These are phyloP conservation scores for Melieria crassipennis DNA, from an alignment of 2,888 invertebrate species.

Conservation along the genomic window DNA sequence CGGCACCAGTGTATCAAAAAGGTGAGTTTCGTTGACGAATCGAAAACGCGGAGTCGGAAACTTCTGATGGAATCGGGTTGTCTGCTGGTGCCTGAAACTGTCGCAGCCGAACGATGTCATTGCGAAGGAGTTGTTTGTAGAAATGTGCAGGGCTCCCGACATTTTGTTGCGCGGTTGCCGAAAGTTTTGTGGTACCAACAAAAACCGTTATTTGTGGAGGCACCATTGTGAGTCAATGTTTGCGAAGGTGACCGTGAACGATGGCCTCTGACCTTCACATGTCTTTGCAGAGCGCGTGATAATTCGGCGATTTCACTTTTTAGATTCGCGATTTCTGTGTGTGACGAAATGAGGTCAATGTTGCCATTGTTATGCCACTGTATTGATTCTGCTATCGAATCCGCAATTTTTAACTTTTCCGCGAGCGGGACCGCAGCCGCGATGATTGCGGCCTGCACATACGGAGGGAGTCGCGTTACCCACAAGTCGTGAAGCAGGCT, in stretches of 20 bases:
- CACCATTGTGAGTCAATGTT: neutral
- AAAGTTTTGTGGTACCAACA: conserved; percentile 37
- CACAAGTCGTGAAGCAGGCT: conserved; percentile 30
- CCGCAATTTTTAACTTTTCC: conserved; percentile 22
- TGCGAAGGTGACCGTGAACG: conserved; percentile 7
- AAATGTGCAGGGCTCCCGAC: neutral
- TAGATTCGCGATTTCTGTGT: conserved; percentile 6
- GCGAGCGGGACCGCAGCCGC: conserved; percentile 23
- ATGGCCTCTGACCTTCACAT: conserved; percentile 8
- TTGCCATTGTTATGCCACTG: neutral
- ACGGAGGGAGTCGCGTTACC: conserved; percentile 29
- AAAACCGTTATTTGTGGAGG: neutral
- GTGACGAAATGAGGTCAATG: neutral
- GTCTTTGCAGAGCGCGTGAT: neutral
- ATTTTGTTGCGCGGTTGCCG: conserved; percentile 9
- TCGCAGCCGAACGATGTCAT: too few relatives aligned
- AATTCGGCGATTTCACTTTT: conserved; percentile 13
- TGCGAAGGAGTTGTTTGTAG: too few relatives aligned
- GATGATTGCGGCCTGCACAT: conserved; percentile 35
- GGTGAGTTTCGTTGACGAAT: neutral
- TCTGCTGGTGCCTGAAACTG: too few relatives aligned
- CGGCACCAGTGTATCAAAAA: conserved; percentile 36
- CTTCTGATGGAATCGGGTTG: too few relatives aligned
- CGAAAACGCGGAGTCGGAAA: too few relatives aligned
- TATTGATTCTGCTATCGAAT: conserved; percentile 14